Evolutionary conservation across 2,888 invertebrate species (phyloP).

Genomic region (Spilarctia lutea): DNA sequence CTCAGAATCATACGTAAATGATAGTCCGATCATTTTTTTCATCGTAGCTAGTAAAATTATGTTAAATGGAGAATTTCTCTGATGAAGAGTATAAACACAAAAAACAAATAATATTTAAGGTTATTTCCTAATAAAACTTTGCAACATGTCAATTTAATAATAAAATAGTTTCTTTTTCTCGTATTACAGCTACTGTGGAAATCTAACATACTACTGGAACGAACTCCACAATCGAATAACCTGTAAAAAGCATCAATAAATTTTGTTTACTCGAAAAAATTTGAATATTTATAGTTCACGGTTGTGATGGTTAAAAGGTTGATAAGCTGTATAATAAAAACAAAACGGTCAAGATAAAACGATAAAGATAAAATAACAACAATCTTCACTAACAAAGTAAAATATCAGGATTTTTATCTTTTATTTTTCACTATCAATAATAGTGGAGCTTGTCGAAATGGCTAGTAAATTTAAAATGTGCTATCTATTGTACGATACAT

Average conservation of each 20-base stretch:
- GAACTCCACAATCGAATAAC: not conserved
- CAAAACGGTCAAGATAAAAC: not conserved
- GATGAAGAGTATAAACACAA: not conserved
- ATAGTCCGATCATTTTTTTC: not conserved
- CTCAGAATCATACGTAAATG: not conserved
- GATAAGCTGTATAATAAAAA: not conserved
- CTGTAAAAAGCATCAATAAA: not conserved
- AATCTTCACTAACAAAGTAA: not conserved
- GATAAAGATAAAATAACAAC: not conserved
- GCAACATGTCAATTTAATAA: not conserved
- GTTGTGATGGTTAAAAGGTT: not conserved
- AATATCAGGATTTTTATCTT: not conserved
- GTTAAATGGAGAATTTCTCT: not conserved
- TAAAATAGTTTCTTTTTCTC: not conserved
- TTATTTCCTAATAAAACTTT: not conserved
- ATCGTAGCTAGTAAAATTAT: not conserved
- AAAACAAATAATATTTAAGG: not conserved
- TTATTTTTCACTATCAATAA: not conserved
- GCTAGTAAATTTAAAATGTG: not conserved
- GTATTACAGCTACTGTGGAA: not conserved
- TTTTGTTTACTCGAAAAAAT: not conserved
- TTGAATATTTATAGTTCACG: conserved; percentile 2
- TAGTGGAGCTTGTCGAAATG: not conserved
- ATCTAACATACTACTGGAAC: not conserved
- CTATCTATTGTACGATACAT: too few species aligned